Evolutionary conservation across 2,888 invertebrate species (phyloP), one percentile per base, ranked within the genome.

Genomic region (Criorhina ranunculi): DNA sequence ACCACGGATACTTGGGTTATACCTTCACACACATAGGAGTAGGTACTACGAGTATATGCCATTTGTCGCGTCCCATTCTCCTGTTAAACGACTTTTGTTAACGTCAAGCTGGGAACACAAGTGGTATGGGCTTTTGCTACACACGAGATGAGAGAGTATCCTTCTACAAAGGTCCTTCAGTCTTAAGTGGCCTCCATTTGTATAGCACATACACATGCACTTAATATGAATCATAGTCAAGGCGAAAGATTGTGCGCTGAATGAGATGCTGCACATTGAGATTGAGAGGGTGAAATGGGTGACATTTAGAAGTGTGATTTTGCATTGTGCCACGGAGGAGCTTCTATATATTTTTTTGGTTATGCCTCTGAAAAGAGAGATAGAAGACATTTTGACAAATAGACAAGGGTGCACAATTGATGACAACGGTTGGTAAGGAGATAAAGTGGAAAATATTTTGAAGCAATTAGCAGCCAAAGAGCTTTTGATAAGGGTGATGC

Each of bases 181-280:
- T 35, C 73, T 75, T 79, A 75, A 83, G 83, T 83, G 83, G 83
- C 83, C 79, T 79, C 73, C 79, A 83, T 83, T 79, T 83, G 79
- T 73, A 64, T 62, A 17, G 57, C 73, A 73, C 60, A 82, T 37
- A 53, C 24, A 24, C 4, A n/a, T 66, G 60, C 67, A 55, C 67
- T 49, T 29, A 69, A 72, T 72, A 79, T 80, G 79, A 75, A 55
- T 73, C 64, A 80, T 73, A 78, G 60, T 12, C 72, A 37, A 73
- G 59, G 79, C 59, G 33, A 79, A 67, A 67, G 66, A 35, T 49
- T 57, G 33, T 33, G 44, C 31, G 24, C 49, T 70, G 44, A 33
- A 42, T 35, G 24, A 35, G 8, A 31, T 57, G 79, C 55, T 81
- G 64, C 64, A 51, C 59, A 51, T 73, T 72, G 37, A 60, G 44